Percentiles rank a stretch among this genome's conserved stretches.
Conservation (phyloP, 1,140 invertebrate genomes). For the Agrilus planipennis region DNA sequence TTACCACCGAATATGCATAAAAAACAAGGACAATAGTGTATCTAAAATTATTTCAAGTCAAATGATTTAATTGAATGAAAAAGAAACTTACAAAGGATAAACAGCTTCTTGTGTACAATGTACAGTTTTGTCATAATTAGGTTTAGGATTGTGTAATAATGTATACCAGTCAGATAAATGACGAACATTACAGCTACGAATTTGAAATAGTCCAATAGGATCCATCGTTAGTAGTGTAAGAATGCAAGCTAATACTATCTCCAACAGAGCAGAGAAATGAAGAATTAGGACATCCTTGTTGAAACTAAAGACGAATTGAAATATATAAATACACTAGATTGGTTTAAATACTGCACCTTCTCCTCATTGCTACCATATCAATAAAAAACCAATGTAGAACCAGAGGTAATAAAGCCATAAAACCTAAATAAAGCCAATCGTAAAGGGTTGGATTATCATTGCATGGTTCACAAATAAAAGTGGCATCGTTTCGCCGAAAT, state of each 20-base stretch:
- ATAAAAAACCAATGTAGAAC: slow-evolving; percentile 88
- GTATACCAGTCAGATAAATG: slow-evolving; percentile 93
- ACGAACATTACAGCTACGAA: slow-evolving; percentile 66
- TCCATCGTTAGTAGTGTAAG: slow-evolving; percentile 64
- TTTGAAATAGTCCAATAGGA: slow-evolving; percentile 58
- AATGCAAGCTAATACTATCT: slow-evolving; percentile 59
- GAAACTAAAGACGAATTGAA: slow-evolving; percentile 41
- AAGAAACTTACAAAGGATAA: slow-evolving; percentile 77
- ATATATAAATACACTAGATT: background rate
- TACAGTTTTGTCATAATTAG: slow-evolving; percentile 77
- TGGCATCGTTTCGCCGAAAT: slow-evolving; percentile 48
- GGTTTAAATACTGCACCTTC: slow-evolving; percentile 40
- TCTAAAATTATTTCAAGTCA: slow-evolving; percentile 41
- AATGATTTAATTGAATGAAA: slow-evolving; percentile 4
- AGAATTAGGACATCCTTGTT: slow-evolving; percentile 56
- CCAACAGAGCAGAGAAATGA: slow-evolving; percentile 68
- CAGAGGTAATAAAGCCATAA: slow-evolving; percentile 77
- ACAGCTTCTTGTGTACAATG: slow-evolving; percentile 95
- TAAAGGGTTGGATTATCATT: slow-evolving; percentile 67
- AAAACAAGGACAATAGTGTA: slow-evolving; percentile 92
- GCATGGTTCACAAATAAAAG: slow-evolving; percentile 65
- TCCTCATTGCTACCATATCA: slow-evolving; percentile 64
- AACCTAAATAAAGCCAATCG: slow-evolving; percentile 88
- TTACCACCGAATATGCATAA: slow-evolving; percentile 69
- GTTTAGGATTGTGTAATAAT: slow-evolving; percentile 83